Evolutionary conservation across 2,888 invertebrate genomes (phyloP).

Genomic region (Trachelus troglodyta): DNA sequence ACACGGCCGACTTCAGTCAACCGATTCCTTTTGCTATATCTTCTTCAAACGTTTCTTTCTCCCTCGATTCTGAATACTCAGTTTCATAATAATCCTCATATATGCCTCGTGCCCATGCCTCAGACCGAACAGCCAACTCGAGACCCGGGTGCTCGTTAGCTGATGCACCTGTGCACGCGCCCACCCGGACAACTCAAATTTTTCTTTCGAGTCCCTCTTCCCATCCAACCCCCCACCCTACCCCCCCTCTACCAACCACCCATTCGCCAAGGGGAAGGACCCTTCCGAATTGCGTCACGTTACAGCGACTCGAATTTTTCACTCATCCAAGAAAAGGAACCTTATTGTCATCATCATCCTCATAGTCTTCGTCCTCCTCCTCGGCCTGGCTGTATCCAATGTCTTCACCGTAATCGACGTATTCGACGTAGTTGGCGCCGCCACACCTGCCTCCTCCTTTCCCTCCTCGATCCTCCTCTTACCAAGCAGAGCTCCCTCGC

Average conservation of each 20-base stretch:
- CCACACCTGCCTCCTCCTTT: background rate
- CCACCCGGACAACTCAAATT: slow-evolving; percentile 47
- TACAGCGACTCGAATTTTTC: background rate
- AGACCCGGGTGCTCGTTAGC: slow-evolving; percentile 46
- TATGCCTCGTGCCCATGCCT: slow-evolving; percentile 11
- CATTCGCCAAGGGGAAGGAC: background rate
- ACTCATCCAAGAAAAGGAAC: background rate
- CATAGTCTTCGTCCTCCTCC: background rate
- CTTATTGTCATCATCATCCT: background rate
- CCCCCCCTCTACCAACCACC: background rate
- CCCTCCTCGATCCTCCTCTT: background rate
- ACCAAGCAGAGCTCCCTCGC: background rate
- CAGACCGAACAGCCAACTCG: slow-evolving; percentile 18
- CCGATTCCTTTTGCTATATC: background rate
- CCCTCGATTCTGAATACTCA: slow-evolving; percentile 28
- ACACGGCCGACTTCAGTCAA: background rate
- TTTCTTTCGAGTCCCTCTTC: slow-evolving; percentile 52
- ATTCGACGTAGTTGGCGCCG: background rate
- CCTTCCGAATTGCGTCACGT: background rate
- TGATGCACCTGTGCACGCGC: slow-evolving; percentile 53
- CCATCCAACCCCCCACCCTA: background rate
- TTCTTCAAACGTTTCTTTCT: slow-evolving; percentile 28
- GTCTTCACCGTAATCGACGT: background rate
- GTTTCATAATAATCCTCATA: slow-evolving; percentile 26
- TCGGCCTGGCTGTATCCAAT: background rate